phyloP scores from a whole-genome alignment of 2,888 invertebrate genomes.

The Chorisops tibialis region DNA sequence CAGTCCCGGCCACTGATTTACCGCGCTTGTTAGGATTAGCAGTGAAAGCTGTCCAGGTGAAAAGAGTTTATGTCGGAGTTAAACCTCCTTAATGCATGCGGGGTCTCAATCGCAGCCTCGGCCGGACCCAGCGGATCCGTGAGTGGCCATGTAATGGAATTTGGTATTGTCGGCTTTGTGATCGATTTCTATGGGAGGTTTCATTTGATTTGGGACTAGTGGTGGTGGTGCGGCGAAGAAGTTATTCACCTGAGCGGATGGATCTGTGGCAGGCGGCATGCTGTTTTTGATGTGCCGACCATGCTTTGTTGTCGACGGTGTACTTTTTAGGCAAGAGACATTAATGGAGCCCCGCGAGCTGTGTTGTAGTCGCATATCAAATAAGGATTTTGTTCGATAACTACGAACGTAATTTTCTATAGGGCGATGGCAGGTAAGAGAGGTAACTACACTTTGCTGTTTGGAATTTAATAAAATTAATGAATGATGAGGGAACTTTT shows the following conservation, averaged over 20 bases:
- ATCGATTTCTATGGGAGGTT: conserved; percentile 7
- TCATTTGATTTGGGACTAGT: not conserved
- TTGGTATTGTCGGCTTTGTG: not conserved
- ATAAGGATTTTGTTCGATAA: conserved; percentile 17
- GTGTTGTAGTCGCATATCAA: conserved; percentile 7
- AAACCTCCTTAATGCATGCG: too few species aligned
- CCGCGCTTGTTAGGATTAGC: too few species aligned
- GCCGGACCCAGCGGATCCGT: not conserved
- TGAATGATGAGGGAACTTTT: too few species aligned
- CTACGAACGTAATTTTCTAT: conserved; percentile 23
- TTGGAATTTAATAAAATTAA: too few species aligned
- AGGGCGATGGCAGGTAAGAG: conserved; percentile 1
- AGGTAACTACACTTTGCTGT: not conserved
- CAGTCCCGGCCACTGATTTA: too few species aligned
- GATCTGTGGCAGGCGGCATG: conserved; percentile 5
- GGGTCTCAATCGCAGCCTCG: too few species aligned
- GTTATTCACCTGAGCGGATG: conserved; percentile 13
- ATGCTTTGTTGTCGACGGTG: conserved; percentile 17
- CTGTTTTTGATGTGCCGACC: conserved; percentile 17
- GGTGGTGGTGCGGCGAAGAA: not conserved
- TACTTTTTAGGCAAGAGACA: conserved; percentile 20
- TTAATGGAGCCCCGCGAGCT: conserved; percentile 13
- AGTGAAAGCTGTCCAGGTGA: too few species aligned
- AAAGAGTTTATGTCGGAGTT: too few species aligned
- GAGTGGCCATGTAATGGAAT: not conserved